Percentiles rank a stretch among this genome's conserved stretches.
These are phyloP conservation scores for Ianthella basta DNA, from an alignment of 37 sponge, comb jelly and placozoan genomes.

Conservation along the genomic window DNA sequence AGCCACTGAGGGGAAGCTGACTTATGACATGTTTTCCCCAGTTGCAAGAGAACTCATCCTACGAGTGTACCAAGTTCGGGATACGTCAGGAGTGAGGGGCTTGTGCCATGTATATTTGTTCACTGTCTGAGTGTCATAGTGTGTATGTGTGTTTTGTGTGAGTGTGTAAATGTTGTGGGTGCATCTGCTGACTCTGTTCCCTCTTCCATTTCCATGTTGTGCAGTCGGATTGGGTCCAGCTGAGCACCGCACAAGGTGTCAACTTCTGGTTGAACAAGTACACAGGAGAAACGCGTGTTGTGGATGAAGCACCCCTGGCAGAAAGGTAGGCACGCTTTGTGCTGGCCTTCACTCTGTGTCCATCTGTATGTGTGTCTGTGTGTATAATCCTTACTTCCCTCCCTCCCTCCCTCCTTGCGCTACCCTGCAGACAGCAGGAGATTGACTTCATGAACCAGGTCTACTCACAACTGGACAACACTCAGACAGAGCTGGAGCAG, in stretches of 20 bases:
- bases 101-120: background rate
- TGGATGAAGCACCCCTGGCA: constrained; percentile 4
- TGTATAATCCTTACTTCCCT: too few species aligned
- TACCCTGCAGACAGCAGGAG: constrained; percentile 81
- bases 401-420: too few species aligned
- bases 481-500: constrained; percentile 58
- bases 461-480: constrained; percentile 60
- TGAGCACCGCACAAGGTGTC: constrained; percentile 65
- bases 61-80: constrained; percentile 68
- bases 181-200: background rate
- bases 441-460: constrained; percentile 66
- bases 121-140: background rate
- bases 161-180: constrained; percentile 25
- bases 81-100: constrained; percentile 71
- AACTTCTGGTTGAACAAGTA: constrained; percentile 86
- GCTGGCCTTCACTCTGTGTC: too few species aligned
- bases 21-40: constrained; percentile 80
- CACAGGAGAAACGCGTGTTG: constrained; percentile 68
- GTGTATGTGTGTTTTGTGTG: constrained; percentile 22
- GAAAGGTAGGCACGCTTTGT: constrained; percentile 33
- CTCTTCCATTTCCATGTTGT: constrained; percentile 10
- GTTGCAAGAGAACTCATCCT: constrained; percentile 79
- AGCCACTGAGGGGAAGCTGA: constrained; percentile 55
- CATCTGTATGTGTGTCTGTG: too few species aligned
- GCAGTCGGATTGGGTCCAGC: constrained; percentile 84